Percentiles rank a stretch among this genome's conserved stretches.
phyloP scores from a whole-genome alignment of 2,888 invertebrate genomes.

The Aromia moschata region DNA sequence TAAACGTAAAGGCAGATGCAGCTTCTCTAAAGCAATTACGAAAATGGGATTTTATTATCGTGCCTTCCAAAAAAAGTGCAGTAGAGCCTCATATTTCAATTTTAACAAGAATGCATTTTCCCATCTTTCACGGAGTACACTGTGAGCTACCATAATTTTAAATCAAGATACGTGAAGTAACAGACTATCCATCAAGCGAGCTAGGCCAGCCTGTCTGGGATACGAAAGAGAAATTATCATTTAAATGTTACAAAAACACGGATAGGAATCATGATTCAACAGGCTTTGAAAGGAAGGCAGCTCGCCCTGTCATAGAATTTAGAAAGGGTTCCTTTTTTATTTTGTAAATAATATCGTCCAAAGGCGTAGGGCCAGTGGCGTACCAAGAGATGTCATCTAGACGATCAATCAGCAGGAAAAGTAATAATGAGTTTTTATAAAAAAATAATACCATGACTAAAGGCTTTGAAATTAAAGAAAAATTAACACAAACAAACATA shows the following conservation, averaged over 20 bases:
- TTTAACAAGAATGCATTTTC: constrained; percentile 18
- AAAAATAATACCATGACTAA: no score
- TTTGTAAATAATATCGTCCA: constrained; percentile 49
- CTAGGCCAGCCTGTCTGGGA: constrained; percentile 42
- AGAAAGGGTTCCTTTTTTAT: constrained; percentile 44
- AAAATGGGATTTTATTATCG: not conserved
- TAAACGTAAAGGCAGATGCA: no score
- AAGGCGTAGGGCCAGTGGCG: no score
- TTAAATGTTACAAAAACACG: constrained; percentile 56
- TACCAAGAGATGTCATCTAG: no score
- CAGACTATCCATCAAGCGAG: constrained; percentile 42
- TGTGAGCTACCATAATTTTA: constrained; percentile 39
- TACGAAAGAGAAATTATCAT: constrained; percentile 54
- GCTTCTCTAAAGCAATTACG: not conserved
- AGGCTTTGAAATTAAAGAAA: no score
- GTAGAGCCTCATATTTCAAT: not conserved
- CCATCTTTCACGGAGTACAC: constrained; percentile 14
- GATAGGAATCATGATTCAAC: constrained; percentile 45
- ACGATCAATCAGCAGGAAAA: no score
- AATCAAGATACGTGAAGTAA: constrained; percentile 45
- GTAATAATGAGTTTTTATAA: no score
- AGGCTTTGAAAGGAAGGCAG: constrained; percentile 34
- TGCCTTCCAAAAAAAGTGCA: not conserved
- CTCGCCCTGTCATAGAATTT: constrained; percentile 39
- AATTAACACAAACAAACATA: no score